phyloP scores from a whole-genome alignment of 2,888 invertebrate genomes.

The Torymus auratus region DNA sequence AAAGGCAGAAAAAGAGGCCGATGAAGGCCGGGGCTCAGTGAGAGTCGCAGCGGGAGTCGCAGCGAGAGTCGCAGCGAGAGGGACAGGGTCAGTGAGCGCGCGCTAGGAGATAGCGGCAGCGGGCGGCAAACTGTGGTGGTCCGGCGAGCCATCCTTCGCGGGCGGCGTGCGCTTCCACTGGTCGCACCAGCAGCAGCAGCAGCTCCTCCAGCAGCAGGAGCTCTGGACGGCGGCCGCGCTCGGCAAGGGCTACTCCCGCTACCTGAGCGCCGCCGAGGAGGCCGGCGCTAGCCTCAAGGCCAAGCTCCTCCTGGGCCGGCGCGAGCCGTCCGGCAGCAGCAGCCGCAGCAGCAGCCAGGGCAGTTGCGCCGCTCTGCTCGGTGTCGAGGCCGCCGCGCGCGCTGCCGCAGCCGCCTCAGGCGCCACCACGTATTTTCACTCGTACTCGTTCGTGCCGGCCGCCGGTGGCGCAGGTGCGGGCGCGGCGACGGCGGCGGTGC shows the following conservation, averaged over 20 bases:
- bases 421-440: slow-evolving; percentile 77
- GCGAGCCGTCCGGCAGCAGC: slow-evolving; percentile 4
- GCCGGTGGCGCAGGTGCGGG: slow-evolving; percentile 73
- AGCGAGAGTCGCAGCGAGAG: too few species aligned
- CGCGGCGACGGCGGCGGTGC: slow-evolving; percentile 60
- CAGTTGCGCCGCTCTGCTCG: slow-evolving; percentile 56
- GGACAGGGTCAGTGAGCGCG: not conserved
- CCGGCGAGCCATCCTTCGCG: slow-evolving; percentile 64
- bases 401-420: slow-evolving; percentile 60
- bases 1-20: not conserved
- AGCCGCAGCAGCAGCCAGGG: slow-evolving; percentile 30
- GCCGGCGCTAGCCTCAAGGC: slow-evolving; percentile 24
- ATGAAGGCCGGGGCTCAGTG: slow-evolving; percentile 12
- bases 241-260: slow-evolving; percentile 42
- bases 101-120: too few species aligned
- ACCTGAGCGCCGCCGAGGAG: slow-evolving; percentile 26
- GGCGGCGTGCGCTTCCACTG: slow-evolving; percentile 62
- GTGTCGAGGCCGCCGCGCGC: slow-evolving; percentile 60
- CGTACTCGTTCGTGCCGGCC: slow-evolving; percentile 76
- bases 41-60: too few species aligned
- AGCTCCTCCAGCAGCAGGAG: slow-evolving; percentile 14
- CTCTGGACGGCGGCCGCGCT: slow-evolving; percentile 55
- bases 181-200: slow-evolving; percentile 45
- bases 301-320: slow-evolving; percentile 37
- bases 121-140: slow-evolving; percentile 73